Percentiles rank a stretch among this genome's conserved stretches.
Conservation (phyloP, 2,113 vertebrate genomes). For the Pongo abelii region DNA sequence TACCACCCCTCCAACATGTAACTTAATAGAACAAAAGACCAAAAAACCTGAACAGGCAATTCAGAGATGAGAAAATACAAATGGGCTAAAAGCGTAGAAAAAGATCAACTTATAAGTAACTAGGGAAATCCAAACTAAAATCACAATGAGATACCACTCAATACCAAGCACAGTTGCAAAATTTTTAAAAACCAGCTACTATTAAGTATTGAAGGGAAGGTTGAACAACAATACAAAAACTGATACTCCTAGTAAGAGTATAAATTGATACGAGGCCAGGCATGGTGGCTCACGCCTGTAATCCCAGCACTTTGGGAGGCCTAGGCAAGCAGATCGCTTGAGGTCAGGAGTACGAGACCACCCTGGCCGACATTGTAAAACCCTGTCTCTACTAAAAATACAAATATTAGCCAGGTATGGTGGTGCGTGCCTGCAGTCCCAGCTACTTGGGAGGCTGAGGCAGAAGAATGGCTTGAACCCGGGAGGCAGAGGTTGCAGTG, state of each 20-base stretch:
- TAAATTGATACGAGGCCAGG: background rate
- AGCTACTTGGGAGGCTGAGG: too few species aligned
- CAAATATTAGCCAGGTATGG: too few species aligned
- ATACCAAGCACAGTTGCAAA: background rate
- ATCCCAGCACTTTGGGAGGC: too few species aligned
- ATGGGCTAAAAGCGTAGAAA: background rate
- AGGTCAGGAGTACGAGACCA: too few species aligned
- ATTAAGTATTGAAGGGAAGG: background rate
- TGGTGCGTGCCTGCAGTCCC: too few species aligned
- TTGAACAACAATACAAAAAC: background rate
- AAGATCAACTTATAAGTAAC: background rate
- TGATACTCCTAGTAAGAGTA: background rate
- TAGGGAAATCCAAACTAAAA: background rate
- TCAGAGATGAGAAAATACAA: background rate
- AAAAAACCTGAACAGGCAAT: background rate
- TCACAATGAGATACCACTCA: background rate
- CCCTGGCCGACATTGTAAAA: too few species aligned
- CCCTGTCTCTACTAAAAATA: too few species aligned
- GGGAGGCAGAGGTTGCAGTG: too few species aligned
- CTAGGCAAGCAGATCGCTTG: too few species aligned
- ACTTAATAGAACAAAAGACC: background rate
- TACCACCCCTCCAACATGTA: too few species aligned
- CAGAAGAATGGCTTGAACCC: too few species aligned
- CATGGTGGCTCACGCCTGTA: too few species aligned
- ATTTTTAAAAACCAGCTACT: background rate